Base-by-base conservation (phyloP, 1,140 invertebrate species). In the Penaeus vannamei region DNA sequence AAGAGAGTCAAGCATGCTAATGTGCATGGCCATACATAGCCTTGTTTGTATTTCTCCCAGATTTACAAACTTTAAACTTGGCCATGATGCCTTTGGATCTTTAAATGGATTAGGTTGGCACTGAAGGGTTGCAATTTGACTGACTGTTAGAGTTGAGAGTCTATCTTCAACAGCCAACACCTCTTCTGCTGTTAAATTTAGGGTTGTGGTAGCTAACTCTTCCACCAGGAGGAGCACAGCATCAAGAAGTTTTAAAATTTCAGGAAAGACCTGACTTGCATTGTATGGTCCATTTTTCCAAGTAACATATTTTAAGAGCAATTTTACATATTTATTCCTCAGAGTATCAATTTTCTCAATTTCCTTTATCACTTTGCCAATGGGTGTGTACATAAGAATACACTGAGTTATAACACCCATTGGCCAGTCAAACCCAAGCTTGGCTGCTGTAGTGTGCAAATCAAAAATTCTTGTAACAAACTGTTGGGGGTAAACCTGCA, bases 381-480 rank as follows among this genome's bases (percentile, higher is more conserved):
- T 76, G 23, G 90, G 90, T 46, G 86, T 89, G 66, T 89, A 91
- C 86, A 91, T 89, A 19, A 91, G 85, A 46, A 89, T 86, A 62
- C 90, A 88, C 53, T 86, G 88, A 23, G 87, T 76, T n/a, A 91
- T 85, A n/a, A 91, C 87, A n/a, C 90, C 90, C 66, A 91, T 89
- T 10, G 90, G 87, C 90, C 90, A 89, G 76, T 91, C 90, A 82
- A 91, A 86, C 12, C 82, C 82, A 22, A 91, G 84, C 60, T 88
- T 86, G 46, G 90, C 82, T 42, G 85, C 84, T 46, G 72, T n/a
- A 36, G 53, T 60, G 83, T 89, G 79, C 32, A 91, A 66, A n/a
- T 88, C 84, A 62, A 72, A 86, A 10, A 86, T 64, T 32, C 69
- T 84, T 60, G 84, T 85, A 23, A 91, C 86, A 81, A 87, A 76